These are phyloP conservation scores for Argentina silus DNA, from an alignment of 2,797 vertebrate genomes.

Conservation along the genomic window DNA sequence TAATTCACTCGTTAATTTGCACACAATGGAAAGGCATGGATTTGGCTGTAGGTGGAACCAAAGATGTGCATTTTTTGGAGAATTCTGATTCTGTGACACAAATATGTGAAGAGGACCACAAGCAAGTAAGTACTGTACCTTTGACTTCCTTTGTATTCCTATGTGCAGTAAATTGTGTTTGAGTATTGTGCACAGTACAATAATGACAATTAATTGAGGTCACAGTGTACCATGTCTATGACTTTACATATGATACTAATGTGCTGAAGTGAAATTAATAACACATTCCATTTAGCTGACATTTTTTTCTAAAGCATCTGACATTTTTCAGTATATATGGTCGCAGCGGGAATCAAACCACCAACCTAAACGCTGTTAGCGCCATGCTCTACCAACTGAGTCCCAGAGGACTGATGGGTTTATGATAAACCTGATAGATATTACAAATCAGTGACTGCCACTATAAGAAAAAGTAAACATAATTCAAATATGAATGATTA, in stretches of 20 bases:
- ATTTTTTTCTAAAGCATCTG: too few relatives aligned
- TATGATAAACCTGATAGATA: neutral
- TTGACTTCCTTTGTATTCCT: neutral
- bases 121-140: conserved; percentile 38
- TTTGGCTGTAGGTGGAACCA: neutral
- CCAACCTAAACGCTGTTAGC: too few relatives aligned
- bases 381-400: too few relatives aligned
- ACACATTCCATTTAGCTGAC: too few relatives aligned
- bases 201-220: too few relatives aligned
- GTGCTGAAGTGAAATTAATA: too few relatives aligned
- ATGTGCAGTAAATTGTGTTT: too few relatives aligned
- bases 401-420: neutral
- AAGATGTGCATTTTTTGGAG: conserved; percentile 47
- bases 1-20: neutral
- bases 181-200: too few relatives aligned
- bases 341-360: too few relatives aligned
- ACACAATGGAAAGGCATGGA: neutral
- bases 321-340: too few relatives aligned
- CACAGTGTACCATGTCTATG: too few relatives aligned
- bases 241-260: too few relatives aligned
- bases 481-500: neutral
- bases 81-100: conserved; percentile 21
- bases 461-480: neutral
- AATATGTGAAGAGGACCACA: conserved; percentile 38
- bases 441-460: neutral